These are phyloP conservation scores for Gymnoscopelus microlampas DNA, from an alignment of 2,797 vertebrate species.

Conservation along the genomic window DNA sequence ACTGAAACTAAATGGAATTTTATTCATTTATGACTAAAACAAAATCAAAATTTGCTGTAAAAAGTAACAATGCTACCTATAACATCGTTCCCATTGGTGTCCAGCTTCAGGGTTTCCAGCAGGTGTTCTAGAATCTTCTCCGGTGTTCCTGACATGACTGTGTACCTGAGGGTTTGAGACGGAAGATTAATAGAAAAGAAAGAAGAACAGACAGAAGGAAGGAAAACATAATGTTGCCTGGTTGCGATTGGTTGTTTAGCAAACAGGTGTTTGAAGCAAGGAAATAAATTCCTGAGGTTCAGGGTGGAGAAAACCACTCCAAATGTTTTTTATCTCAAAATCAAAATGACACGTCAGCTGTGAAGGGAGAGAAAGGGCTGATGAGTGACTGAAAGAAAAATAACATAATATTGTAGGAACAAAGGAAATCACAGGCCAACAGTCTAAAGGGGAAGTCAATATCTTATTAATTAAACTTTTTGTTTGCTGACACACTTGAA, in stretches of 20 bases:
- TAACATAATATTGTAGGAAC: not conserved
- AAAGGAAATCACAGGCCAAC: not conserved
- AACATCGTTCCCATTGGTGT: slow-evolving; percentile 86
- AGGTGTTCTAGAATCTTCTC: slow-evolving; percentile 97
- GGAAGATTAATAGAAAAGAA: not conserved
- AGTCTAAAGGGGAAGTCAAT: slow-evolving; percentile 20
- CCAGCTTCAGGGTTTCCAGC: slow-evolving; percentile 89
- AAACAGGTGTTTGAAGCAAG: not conserved
- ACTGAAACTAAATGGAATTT: too few relatives aligned
- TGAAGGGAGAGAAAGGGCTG: not conserved
- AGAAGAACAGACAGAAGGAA: not conserved
- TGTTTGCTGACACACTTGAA: slow-evolving; percentile 51
- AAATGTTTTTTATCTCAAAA: not conserved
- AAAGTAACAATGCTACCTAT: slow-evolving; percentile 73
- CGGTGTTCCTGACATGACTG: slow-evolving; percentile 93
- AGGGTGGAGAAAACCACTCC: not conserved
- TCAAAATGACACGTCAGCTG: not conserved
- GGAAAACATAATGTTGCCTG: not conserved
- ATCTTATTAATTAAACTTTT: slow-evolving; percentile 19
- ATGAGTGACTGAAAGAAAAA: too few relatives aligned
- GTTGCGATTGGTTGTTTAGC: not conserved
- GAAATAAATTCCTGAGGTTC: not conserved
- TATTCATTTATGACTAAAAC: too few relatives aligned
- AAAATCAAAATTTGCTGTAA: too few relatives aligned
- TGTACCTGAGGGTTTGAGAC: slow-evolving; percentile 82